Evolutionary conservation across 2,888 invertebrate species (phyloP).

Genomic region (Hanleya hanleyi): DNA sequence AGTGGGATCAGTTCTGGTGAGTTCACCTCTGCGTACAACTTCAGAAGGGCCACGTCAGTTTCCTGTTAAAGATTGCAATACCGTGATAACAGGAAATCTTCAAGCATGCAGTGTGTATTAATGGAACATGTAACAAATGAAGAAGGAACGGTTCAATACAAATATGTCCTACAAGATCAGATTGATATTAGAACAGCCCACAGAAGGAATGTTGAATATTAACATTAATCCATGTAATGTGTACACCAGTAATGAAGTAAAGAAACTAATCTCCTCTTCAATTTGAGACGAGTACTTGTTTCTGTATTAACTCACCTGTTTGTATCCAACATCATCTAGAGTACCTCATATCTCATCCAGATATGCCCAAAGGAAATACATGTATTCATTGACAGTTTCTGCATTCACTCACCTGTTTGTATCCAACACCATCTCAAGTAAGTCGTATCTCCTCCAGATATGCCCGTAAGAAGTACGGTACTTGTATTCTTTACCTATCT

Average conservation of each 20-base stretch:
- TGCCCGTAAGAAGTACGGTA: conserved; percentile 63
- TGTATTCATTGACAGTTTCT: conserved; percentile 69
- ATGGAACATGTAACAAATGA: no score
- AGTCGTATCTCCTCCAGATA: conserved; percentile 56
- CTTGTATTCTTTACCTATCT: no score
- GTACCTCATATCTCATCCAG: conserved; percentile 70
- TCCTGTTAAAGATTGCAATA: conserved; percentile 71
- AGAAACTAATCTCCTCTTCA: no score
- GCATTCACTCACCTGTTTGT: conserved; percentile 13
- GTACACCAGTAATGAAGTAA: no score
- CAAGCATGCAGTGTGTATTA: no score
- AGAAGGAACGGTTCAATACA: no score
- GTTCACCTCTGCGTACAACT: conserved; percentile 72
- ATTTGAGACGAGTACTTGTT: no score
- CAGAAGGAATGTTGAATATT: no score
- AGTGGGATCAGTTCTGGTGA: conserved; percentile 67
- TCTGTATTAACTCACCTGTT: conserved; percentile 61
- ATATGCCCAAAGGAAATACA: conserved; percentile 68
- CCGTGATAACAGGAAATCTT: no score
- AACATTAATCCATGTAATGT: no score
- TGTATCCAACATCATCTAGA: conserved; percentile 55
- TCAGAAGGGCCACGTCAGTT: conserved; percentile 74
- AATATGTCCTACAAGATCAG: no score
- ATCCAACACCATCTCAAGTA: neutral
- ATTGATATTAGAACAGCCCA: no score